phyloP scores from a whole-genome alignment of 2,888 invertebrate genomes.

The Trichopria drosophilae region DNA sequence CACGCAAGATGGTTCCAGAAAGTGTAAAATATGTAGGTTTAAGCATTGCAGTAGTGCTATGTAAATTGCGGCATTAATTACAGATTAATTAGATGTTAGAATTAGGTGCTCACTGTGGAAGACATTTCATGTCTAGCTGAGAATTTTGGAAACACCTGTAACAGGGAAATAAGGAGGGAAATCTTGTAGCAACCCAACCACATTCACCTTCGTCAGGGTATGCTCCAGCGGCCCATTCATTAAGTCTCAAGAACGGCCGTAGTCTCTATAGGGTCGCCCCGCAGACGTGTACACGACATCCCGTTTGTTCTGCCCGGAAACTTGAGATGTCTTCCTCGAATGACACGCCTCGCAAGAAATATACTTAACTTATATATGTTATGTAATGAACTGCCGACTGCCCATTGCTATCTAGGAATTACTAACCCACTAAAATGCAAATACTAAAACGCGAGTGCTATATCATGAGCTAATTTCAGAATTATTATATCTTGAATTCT shows the following conservation, averaged over 20 bases:
- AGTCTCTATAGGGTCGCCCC: constrained; percentile 42
- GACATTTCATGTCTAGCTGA: constrained; percentile 17
- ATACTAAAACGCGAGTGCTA: no score
- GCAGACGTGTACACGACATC: constrained; percentile 48
- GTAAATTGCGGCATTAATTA: no score
- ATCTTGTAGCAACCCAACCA: constrained; percentile 24
- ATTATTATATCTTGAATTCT: no score
- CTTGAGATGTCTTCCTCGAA: constrained; percentile 49
- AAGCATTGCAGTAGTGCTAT: no score
- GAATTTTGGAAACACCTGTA: constrained; percentile 28
- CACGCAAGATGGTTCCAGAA: no score
- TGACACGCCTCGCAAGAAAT: constrained; percentile 40
- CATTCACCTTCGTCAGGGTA: constrained; percentile 26
- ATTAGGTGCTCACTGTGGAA: no score
- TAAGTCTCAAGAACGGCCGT: constrained; percentile 46
- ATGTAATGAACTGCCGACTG: constrained; percentile 18
- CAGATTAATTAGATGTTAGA: no score
- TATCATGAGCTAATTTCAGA: no score
- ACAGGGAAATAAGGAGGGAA: constrained; percentile 31
- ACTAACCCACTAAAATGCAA: no score
- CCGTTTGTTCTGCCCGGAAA: constrained; percentile 51
- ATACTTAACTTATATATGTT: constrained; percentile 28
- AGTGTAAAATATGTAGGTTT: no score
- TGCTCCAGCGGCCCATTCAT: constrained; percentile 39
- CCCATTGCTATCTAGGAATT: no score